A percentile compares a stretch with the other conserved stretches of the same genome.
Conservation (phyloP, 2,797 vertebrate species). For the Enteromius viviparus region DNA sequence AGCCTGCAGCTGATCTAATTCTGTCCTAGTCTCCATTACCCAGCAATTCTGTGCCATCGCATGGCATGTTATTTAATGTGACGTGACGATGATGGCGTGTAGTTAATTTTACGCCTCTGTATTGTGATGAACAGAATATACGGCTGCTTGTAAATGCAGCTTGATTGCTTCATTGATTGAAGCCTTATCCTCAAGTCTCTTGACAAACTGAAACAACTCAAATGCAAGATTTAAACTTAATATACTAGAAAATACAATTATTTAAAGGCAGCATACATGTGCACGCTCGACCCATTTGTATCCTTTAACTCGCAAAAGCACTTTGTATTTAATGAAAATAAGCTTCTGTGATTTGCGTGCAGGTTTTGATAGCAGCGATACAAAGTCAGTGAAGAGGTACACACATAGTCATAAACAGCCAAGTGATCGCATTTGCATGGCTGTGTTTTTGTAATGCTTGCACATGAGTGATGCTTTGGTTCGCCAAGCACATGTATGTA, state of each 20-base stretch:
- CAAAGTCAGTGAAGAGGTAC: not conserved
- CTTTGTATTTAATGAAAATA: slow-evolving; percentile 27
- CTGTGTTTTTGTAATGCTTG: slow-evolving; percentile 60
- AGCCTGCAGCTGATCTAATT: slow-evolving; percentile 55
- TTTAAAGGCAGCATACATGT: not conserved
- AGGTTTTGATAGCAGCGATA: slow-evolving; percentile 8
- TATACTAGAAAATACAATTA: not conserved
- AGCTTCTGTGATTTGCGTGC: slow-evolving; percentile 13
- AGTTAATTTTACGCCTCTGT: slow-evolving; percentile 44
- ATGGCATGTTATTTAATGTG: slow-evolving; percentile 44
- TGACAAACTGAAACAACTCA: not conserved
- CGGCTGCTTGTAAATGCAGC: slow-evolving; percentile 18
- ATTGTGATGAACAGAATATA: slow-evolving; percentile 38
- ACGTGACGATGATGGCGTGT: slow-evolving; percentile 39
- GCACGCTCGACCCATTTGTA: not conserved
- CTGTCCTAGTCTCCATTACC: slow-evolving; percentile 29
- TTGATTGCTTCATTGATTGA: slow-evolving; percentile 46
- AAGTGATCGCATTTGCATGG: slow-evolving; percentile 72
- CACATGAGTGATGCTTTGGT: slow-evolving; percentile 12
- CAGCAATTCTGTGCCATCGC: slow-evolving; percentile 35
- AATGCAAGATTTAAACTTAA: not conserved
- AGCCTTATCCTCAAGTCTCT: slow-evolving; percentile 9
- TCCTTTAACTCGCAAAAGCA: not conserved
- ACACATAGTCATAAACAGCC: slow-evolving; percentile 52
- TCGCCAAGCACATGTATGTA: slow-evolving; percentile 61